These are phyloP conservation scores for Hylaeus anthracinus DNA, from an alignment of 1,140 invertebrate species.

Conservation along the genomic window DNA sequence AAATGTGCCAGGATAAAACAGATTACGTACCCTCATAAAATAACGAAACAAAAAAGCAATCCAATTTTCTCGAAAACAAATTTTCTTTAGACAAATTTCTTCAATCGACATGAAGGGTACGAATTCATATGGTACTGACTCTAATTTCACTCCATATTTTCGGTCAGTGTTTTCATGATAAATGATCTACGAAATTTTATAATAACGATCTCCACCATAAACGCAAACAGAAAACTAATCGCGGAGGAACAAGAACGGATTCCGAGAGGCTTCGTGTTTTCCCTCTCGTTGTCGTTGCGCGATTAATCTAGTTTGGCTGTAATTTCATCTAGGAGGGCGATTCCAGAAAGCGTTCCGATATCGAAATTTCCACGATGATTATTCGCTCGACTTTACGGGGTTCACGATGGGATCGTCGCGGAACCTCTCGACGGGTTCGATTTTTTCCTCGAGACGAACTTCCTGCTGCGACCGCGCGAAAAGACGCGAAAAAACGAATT, in stretches of 20 bases:
- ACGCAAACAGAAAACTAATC: slow-evolving; percentile 24
- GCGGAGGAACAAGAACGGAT: neutral
- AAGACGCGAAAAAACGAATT: too few species aligned
- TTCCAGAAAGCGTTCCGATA: slow-evolving; percentile 4
- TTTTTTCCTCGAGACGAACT: neutral
- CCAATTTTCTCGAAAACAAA: too few species aligned
- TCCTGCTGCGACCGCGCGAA: neutral
- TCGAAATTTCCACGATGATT: neutral
- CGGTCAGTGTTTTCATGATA: too few species aligned
- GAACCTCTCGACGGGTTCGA: too few species aligned
- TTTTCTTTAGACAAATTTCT: too few species aligned
- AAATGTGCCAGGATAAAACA: too few species aligned
- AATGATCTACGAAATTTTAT: slow-evolving; percentile 14
- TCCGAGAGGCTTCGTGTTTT: neutral
- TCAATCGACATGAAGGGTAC: too few species aligned
- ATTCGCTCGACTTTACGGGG: neutral
- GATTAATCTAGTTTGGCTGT: slow-evolving; percentile 32
- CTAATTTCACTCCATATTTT: too few species aligned
- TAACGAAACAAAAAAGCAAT: too few species aligned
- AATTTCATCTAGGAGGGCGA: slow-evolving; percentile 21
- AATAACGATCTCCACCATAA: slow-evolving; percentile 4
- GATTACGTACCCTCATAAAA: too few species aligned
- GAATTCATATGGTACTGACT: too few species aligned
- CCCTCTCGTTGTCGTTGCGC: slow-evolving; percentile 21
- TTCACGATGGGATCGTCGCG: too few species aligned